Conservation (phyloP, 2,797 vertebrate species). For the Lacerta viridis region DNA sequence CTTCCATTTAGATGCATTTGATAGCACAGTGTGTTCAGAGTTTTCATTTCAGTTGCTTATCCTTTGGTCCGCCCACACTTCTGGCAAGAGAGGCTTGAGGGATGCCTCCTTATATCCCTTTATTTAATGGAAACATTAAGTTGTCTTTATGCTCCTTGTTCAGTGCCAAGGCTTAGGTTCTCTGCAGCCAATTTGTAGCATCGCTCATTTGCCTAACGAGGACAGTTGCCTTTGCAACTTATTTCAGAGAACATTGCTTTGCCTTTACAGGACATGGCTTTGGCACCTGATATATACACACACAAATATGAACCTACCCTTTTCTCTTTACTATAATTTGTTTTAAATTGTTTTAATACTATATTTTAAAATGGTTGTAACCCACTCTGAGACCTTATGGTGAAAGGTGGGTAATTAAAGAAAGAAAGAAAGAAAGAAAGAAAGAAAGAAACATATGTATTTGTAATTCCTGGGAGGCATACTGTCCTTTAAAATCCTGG, state of each 20-base stretch:
- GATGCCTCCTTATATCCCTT: neutral
- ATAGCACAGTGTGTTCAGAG: constrained; percentile 74
- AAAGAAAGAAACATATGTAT: constrained; percentile 31
- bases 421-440: constrained; percentile 25
- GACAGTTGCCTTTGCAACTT: constrained; percentile 40
- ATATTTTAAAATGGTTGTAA: too few species aligned
- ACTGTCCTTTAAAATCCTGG: constrained; percentile 3
- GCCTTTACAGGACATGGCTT: neutral
- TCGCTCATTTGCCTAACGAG: constrained; percentile 11
- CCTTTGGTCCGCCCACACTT: constrained; percentile 44
- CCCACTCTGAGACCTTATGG: too few species aligned
- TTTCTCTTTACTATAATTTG: too few species aligned
- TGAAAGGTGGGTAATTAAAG: too few species aligned
- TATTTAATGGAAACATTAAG: constrained; percentile 27
- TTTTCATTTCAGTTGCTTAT: constrained; percentile 73
- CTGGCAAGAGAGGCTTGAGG: constrained; percentile 42
- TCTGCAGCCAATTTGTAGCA: neutral
- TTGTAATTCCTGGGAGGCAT: neutral
- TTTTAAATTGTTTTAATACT: too few species aligned
- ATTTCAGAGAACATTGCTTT: constrained; percentile 10
- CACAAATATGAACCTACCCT: too few species aligned
- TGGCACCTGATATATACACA: too few species aligned
- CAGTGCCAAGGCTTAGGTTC: neutral
- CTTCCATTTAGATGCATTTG: constrained; percentile 75
- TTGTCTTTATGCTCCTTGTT: constrained; percentile 17